These are phyloP conservation scores for Gorsachius magnificus DNA, from an alignment of 2,797 vertebrate species.

Conservation along the genomic window DNA sequence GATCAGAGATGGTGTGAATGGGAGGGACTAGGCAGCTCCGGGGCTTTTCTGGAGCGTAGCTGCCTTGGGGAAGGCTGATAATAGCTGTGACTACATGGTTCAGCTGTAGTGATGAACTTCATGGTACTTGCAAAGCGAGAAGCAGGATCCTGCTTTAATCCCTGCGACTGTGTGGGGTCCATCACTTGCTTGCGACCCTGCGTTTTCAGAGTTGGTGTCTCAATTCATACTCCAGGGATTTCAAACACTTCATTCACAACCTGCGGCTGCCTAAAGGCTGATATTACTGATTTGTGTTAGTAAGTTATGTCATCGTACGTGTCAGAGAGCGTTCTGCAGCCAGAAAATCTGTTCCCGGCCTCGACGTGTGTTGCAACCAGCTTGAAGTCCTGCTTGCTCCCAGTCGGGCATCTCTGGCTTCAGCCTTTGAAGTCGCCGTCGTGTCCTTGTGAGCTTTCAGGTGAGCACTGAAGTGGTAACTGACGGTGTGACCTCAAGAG, in stretches of 20 bases:
- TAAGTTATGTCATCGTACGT: background rate
- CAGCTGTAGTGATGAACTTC: background rate
- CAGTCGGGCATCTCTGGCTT: background rate
- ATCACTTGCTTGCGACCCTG: background rate
- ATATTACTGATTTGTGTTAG: background rate
- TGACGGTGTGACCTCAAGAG: background rate
- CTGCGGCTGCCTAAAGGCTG: background rate
- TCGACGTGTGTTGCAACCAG: fast-evolving
- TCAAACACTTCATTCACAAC: background rate
- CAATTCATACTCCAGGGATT: background rate
- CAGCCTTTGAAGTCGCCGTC: background rate
- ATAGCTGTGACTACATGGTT: background rate
- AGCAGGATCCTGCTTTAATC: background rate
- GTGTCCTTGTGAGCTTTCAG: background rate
- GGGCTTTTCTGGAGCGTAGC: background rate
- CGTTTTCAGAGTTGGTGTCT: background rate
- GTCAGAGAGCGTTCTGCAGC: background rate
- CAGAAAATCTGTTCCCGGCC: background rate
- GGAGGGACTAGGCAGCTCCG: background rate
- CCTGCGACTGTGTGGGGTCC: background rate
- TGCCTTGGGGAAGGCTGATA: background rate
- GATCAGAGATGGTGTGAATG: background rate
- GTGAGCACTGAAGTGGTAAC: background rate
- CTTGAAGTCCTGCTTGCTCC: background rate
- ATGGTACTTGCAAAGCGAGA: background rate